Conservation (phyloP, 2,113 vertebrate genomes). For the Alectura lathami region DNA sequence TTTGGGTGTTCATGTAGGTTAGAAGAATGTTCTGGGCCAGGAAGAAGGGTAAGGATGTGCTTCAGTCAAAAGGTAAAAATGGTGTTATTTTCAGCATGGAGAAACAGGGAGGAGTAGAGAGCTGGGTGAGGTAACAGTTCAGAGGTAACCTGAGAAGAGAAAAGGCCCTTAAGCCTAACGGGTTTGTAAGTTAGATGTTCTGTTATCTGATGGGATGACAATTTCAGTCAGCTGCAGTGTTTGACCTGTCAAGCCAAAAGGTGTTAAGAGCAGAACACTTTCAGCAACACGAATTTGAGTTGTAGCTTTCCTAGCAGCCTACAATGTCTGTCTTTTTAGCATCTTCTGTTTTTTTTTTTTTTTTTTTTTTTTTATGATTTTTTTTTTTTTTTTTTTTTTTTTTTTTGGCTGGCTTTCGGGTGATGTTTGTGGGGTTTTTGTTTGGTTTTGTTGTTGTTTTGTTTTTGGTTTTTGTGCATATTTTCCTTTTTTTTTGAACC, state of each 20-base stretch:
- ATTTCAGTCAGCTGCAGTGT: not conserved
- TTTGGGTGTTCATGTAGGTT: not conserved
- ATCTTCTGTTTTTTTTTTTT: not conserved
- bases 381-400: not conserved
- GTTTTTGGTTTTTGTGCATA: not conserved
- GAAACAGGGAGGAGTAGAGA: not conserved
- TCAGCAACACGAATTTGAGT: not conserved
- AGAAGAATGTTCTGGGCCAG: not conserved
- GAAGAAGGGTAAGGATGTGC: not conserved
- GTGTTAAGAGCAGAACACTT: not conserved
- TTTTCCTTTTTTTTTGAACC: not conserved
- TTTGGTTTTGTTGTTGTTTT: not conserved
- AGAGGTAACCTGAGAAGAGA: not conserved
- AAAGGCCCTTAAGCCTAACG: not conserved
- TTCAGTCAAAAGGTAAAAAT: not conserved
- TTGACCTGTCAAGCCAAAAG: not conserved
- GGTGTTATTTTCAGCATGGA: not conserved
- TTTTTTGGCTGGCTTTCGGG: not conserved
- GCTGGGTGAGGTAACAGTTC: not conserved
- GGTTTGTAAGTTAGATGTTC: not conserved
- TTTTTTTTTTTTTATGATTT: not conserved
- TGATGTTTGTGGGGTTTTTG: not conserved
- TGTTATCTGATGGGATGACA: not conserved
- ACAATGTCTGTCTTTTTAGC: not conserved
- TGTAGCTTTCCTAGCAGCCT: not conserved